Evolutionary conservation across 2,113 vertebrate species (phyloP).

Genomic region (Apteryx mantelli): DNA sequence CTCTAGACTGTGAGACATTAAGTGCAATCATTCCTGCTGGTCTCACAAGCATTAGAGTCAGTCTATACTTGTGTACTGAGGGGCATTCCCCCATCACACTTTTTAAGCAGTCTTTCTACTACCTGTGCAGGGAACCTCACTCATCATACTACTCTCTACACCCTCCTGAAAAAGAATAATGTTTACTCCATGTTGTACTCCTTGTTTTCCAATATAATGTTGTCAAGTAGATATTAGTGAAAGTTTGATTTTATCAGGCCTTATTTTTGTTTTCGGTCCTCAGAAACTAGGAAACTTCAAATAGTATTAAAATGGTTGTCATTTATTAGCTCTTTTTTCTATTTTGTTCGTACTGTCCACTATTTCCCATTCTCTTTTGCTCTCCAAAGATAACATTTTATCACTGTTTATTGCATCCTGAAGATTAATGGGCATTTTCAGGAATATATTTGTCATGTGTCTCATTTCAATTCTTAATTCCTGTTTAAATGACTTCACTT

Average conservation of each 20-base stretch:
- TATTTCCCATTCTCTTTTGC: neutral
- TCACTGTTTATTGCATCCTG: neutral
- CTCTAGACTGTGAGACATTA: neutral
- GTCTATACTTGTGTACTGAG: neutral
- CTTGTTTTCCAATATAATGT: neutral
- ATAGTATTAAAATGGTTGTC: neutral
- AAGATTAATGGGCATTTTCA: neutral
- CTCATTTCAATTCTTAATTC: slow-evolving; percentile 14
- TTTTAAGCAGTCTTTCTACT: fast-evolving
- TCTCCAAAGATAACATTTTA: neutral
- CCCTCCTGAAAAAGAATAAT: neutral
- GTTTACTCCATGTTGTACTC: neutral
- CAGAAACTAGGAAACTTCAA: neutral
- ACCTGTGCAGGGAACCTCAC: neutral
- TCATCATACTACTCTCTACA: neutral
- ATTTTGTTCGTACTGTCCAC: neutral
- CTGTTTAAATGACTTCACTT: neutral
- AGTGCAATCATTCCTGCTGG: neutral
- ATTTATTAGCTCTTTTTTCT: neutral
- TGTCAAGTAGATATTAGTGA: neutral
- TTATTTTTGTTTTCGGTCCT: neutral
- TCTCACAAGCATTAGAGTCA: neutral
- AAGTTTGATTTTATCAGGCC: neutral
- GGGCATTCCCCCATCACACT: neutral
- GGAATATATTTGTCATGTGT: neutral